Evolutionary conservation across 2,113 vertebrate genomes (phyloP).

Genomic region (Peromyscus leucopus): DNA sequence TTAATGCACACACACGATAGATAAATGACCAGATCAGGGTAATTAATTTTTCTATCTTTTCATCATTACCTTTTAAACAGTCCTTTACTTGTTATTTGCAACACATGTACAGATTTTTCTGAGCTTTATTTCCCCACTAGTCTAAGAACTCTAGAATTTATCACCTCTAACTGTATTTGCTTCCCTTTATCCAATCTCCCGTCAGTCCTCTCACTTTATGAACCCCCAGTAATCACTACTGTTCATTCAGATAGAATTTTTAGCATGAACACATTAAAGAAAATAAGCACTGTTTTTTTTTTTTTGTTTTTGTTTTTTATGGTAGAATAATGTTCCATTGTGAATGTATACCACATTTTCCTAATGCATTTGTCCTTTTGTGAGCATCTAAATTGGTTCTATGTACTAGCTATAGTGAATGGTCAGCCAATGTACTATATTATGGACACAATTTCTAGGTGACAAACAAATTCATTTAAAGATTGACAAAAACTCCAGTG

Average conservation of each 20-base stretch:
- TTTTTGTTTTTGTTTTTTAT: not conserved
- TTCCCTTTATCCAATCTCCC: not conserved
- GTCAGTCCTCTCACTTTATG: not conserved
- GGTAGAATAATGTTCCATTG: not conserved
- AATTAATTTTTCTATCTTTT: not conserved
- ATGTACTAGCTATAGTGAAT: not conserved
- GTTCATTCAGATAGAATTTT: not conserved
- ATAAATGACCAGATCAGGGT: not conserved
- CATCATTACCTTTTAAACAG: not conserved
- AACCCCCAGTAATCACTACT: not conserved
- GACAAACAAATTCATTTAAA: not conserved
- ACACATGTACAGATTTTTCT: not conserved
- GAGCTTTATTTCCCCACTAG: not conserved
- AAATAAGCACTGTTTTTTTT: not conserved
- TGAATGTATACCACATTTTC: not conserved
- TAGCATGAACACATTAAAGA: not conserved
- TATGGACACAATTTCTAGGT: constrained; percentile 12
- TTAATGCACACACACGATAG: not conserved
- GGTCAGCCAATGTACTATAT: not conserved
- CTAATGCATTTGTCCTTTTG: not conserved
- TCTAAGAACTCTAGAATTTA: not conserved
- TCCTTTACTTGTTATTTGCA: not conserved
- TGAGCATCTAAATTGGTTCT: too few relatives aligned
- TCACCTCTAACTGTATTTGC: not conserved
- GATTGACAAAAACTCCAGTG: not conserved